Base-by-base conservation (phyloP, 2,797 vertebrate genomes). In the Xiphophorus birchmanni region DNA sequence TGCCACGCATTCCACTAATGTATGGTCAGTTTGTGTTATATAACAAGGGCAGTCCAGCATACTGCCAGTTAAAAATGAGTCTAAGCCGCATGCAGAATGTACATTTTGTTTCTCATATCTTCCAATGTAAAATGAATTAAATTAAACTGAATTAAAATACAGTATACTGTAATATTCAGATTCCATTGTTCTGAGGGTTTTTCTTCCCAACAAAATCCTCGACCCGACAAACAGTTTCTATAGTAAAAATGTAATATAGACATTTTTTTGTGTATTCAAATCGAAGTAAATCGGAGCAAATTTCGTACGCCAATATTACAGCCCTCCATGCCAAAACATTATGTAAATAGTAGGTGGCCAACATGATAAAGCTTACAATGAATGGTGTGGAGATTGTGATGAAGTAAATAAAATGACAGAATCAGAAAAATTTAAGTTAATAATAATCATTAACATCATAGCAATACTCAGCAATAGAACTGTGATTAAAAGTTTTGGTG, bases 81-180 rank as follows among this genome's bases (percentile, higher is more conserved):
- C 78, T 83, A 63, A 78, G 84, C 71, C 76, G 73, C 83, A 86
- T 77, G 73, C 80, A 75, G 42, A 67, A 72, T 78, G 82, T 63
- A 80, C 65, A 81, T 91, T 92, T 91, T 90, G 81, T 78, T 85
- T 88, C 88, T 84, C 81, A 88, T 84, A 92, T 76, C 81, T 89
- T 82, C 77, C 82, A 87, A 86, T 84, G 81, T 86, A 80, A 84
- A 76, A 82, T 80, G 78, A 90, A 35, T 63, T 63, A 2, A 63
- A 10, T 58, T n/a, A 26, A 29, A 29, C 2, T 58, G 10, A 58
- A 29, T 58, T 35, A 63, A 37, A 35, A 63, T 8, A 9, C 29
- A 18, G 60, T 63, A 18, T 18, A 63, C 9, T 35, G 23, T 35
- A 63, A 35, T 35, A 8, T 10, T 23, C 23, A 11, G 2, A 26